A percentile compares a stretch with the other conserved stretches of the same genome.
These are phyloP conservation scores for Tribolium freemani DNA, from an alignment of 2,888 invertebrate genomes.

Conservation along the genomic window DNA sequence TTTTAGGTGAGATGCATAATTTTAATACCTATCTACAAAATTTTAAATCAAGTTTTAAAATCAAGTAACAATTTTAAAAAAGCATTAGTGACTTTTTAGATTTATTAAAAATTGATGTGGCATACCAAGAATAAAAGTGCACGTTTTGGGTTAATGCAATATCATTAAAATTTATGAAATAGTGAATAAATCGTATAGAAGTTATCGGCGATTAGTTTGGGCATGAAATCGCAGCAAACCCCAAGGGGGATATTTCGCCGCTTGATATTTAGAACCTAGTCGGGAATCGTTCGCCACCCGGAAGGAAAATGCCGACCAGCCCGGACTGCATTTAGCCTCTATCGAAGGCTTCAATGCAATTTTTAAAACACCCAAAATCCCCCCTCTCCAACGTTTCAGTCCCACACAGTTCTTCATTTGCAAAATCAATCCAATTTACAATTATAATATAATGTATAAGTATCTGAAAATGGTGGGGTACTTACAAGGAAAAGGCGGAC, in stretches of 20 bases:
- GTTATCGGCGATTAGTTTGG: slow-evolving; percentile 49
- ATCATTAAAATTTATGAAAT: slow-evolving; percentile 30
- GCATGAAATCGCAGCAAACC: slow-evolving; percentile 55
- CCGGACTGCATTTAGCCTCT: slow-evolving; percentile 31
- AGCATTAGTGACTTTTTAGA: too few species aligned
- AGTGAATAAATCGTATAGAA: slow-evolving; percentile 32
- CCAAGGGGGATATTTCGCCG: slow-evolving; percentile 56
- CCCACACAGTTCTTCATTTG: slow-evolving; percentile 28
- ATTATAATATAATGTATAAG: slow-evolving; percentile 53
- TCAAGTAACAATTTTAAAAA: too few species aligned
- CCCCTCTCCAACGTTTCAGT: neutral
- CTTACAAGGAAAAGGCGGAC: slow-evolving; percentile 59
- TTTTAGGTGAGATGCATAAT: too few species aligned
- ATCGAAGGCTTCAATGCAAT: neutral
- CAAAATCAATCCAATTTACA: slow-evolving; percentile 56
- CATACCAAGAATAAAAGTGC: neutral
- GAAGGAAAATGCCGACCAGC: slow-evolving; percentile 49
- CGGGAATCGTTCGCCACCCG: slow-evolving; percentile 48
- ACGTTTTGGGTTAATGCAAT: neutral
- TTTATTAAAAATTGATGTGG: neutral
- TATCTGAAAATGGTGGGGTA: slow-evolving; percentile 52
- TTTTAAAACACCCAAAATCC: neutral
- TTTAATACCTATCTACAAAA: too few species aligned
- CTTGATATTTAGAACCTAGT: slow-evolving; percentile 56
- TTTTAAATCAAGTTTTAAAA: too few species aligned